Evolutionary conservation across 2,888 invertebrate species (phyloP).

Genomic region (Antitype chi): DNA sequence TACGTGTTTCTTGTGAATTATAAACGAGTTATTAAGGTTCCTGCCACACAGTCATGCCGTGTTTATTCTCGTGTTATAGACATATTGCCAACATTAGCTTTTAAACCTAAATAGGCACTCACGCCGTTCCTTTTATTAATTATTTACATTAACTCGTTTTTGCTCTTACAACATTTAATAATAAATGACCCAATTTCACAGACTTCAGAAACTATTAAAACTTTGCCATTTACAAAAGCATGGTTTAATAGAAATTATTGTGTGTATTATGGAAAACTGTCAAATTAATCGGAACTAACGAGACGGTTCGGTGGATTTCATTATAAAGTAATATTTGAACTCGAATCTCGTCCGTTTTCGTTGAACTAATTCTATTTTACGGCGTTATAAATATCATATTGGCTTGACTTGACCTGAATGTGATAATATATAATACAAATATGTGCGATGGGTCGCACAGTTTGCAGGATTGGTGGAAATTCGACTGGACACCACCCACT

Average conservation of each 20-base stretch:
- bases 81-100: conserved; percentile 24
- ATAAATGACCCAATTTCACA: conserved; percentile 40
- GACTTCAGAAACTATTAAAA: conserved; percentile 46
- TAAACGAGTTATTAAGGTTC: conserved; percentile 48
- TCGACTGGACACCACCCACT: too few relatives aligned
- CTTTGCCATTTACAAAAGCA: conserved; percentile 47
- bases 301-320: conserved; percentile 44
- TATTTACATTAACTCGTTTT: conserved; percentile 37
- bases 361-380: conserved; percentile 39
- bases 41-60: conserved; percentile 13
- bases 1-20: conserved; percentile 57
- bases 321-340: conserved; percentile 45
- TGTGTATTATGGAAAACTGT: conserved; percentile 29
- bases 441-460: too few relatives aligned
- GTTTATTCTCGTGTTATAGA: conserved; percentile 22
- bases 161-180: conserved; percentile 36
- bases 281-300: conserved; percentile 43
- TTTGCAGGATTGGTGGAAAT: too few relatives aligned
- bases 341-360: conserved; percentile 24
- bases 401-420: not conserved
- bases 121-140: conserved; percentile 43
- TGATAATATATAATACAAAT: not conserved
- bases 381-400: conserved; percentile 14
- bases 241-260: conserved; percentile 42
- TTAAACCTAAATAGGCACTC: conserved; percentile 21